Conservation (phyloP, 2,797 vertebrate genomes). For the Hapalemur alaotrensis region DNA sequence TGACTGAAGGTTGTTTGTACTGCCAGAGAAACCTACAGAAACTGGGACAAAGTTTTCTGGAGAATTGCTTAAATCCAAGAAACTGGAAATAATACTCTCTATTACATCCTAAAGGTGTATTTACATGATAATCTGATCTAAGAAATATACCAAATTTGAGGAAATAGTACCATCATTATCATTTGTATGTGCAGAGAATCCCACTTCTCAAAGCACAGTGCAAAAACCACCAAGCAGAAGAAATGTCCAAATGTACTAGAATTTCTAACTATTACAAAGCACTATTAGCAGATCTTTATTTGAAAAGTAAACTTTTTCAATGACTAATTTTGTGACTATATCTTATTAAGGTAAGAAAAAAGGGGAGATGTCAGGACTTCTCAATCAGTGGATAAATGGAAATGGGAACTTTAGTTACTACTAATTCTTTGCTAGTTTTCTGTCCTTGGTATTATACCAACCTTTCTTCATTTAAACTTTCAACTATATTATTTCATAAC, state of each 20-base stretch:
- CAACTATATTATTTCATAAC: neutral
- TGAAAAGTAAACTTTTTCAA: slow-evolving; percentile 36
- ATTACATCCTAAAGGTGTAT: neutral
- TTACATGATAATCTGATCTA: neutral
- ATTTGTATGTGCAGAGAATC: neutral
- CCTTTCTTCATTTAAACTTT: neutral
- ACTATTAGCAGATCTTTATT: neutral
- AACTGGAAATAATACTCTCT: neutral
- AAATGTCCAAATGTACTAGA: neutral
- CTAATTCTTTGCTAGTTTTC: neutral
- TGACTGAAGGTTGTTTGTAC: neutral
- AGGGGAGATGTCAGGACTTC: neutral
- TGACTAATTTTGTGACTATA: neutral
- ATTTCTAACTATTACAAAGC: neutral
- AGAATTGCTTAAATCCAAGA: slow-evolving; percentile 23
- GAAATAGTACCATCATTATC: neutral
- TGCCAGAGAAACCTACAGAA: neutral
- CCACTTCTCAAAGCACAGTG: neutral
- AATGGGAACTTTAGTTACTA: neutral
- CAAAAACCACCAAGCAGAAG: neutral
- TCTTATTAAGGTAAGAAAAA: neutral
- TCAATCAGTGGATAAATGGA: neutral
- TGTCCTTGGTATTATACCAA: neutral
- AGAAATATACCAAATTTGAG: neutral
- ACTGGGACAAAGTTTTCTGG: neutral